Evolutionary conservation across 1,140 invertebrate species (phyloP).

Genomic region (Neotoxoptera formosana): DNA sequence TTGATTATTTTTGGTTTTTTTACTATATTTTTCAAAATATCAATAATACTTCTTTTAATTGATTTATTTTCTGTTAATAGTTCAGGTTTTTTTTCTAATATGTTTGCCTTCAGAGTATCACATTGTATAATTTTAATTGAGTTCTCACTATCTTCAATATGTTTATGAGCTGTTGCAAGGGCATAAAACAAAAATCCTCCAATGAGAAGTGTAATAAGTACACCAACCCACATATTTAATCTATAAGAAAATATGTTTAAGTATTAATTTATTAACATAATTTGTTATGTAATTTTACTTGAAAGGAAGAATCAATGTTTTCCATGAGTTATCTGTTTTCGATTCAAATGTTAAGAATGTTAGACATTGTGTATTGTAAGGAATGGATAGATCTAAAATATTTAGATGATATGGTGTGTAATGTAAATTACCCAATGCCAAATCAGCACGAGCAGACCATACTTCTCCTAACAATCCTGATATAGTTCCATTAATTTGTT

Average conservation of each 20-base stretch:
- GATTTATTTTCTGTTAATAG: background rate
- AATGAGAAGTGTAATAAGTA: conserved; percentile 69
- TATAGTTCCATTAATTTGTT: conserved; percentile 69
- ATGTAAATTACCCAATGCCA: conserved; percentile 80
- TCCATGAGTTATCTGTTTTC: conserved; percentile 80
- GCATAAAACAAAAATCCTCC: conserved; percentile 68
- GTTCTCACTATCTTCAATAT: conserved; percentile 60
- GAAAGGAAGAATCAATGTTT: conserved; percentile 81
- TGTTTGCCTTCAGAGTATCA: background rate
- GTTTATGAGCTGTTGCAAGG: conserved; percentile 66
- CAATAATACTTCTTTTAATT: background rate
- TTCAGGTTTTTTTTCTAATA: background rate
- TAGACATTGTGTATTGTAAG: conserved; percentile 81
- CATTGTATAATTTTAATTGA: background rate
- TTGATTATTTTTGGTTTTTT: background rate
- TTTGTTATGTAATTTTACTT: conserved; percentile 66
- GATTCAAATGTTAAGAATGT: conserved; percentile 84
- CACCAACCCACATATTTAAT: conserved; percentile 71
- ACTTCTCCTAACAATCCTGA: conserved; percentile 77
- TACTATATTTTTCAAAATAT: background rate
- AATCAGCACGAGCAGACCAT: conserved; percentile 71
- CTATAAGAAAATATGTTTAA: conserved; percentile 63
- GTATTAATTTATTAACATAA: conserved; percentile 1
- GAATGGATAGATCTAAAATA: conserved; percentile 77
- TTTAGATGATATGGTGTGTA: conserved; percentile 74